Conservation (phyloP, 1,140 invertebrate species). For the Drosophila lacteicornis region DNA sequence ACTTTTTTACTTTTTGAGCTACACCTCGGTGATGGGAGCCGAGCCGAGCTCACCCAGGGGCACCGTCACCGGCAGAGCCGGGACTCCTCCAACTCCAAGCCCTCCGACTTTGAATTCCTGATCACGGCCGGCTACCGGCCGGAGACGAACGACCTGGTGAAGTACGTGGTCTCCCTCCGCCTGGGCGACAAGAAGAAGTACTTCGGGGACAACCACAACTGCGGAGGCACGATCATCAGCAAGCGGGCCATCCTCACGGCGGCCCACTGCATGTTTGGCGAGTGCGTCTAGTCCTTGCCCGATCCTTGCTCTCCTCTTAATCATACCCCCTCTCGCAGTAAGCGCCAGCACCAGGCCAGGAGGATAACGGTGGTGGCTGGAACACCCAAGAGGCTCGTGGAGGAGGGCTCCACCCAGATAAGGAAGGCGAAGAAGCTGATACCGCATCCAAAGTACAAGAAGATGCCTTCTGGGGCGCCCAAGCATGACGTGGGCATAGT, state of each 20-base stretch:
- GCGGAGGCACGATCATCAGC: slow-evolving; percentile 61
- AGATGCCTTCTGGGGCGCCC: background rate
- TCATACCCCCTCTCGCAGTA: background rate
- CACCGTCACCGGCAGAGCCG: no score
- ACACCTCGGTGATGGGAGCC: background rate
- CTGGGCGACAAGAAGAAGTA: background rate
- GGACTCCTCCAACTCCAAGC: background rate
- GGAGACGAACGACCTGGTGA: slow-evolving; percentile 16
- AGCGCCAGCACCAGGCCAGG: background rate
- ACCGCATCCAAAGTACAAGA: slow-evolving; percentile 43
- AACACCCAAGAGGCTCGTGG: slow-evolving; percentile 44
- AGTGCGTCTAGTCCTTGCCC: slow-evolving; percentile 19
- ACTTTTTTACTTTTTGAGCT: background rate
- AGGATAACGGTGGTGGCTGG: slow-evolving; percentile 39
- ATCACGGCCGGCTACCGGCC: slow-evolving; percentile 67
- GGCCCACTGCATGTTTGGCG: slow-evolving; percentile 56
- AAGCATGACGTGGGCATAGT: slow-evolving; percentile 55
- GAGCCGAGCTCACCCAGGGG: background rate
- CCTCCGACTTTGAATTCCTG: slow-evolving; percentile 51
- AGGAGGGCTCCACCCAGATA: slow-evolving; percentile 16
- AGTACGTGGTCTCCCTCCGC: slow-evolving; percentile 46
- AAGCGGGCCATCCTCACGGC: slow-evolving; percentile 50
- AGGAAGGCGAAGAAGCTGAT: slow-evolving; percentile 5
- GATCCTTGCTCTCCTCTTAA: no score
- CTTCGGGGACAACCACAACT: slow-evolving; percentile 60